A percentile compares a stretch with the other conserved stretches of the same genome.
Evolutionary conservation across 2,797 vertebrate genomes (phyloP).

Genomic region (Discoglossus pictus): DNA sequence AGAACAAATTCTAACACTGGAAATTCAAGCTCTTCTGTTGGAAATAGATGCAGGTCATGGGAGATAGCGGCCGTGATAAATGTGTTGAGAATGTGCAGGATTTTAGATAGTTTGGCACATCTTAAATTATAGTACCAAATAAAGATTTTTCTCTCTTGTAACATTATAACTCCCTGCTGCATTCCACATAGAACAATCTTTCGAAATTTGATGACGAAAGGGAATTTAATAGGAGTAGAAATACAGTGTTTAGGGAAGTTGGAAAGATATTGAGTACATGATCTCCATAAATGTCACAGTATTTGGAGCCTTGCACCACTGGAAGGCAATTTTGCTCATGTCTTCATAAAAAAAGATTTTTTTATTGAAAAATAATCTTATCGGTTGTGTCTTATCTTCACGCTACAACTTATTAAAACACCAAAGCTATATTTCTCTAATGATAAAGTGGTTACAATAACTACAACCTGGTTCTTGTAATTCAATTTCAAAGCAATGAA

Average conservation of each 20-base stretch:
- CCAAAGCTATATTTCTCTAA: conserved; percentile 31
- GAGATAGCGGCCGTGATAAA: conserved; percentile 29
- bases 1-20: background rate
- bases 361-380: conserved; percentile 20
- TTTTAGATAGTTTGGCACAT: conserved; percentile 37
- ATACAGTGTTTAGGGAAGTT: conserved; percentile 11
- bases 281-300: conserved; percentile 42
- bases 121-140: conserved; percentile 43
- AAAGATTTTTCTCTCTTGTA: conserved; percentile 34
- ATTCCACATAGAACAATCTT: conserved; percentile 22
- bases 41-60: conserved; percentile 18
- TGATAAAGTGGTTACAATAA: conserved; percentile 5
- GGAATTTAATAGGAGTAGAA: conserved; percentile 26
- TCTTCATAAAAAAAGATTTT: conserved; percentile 34
- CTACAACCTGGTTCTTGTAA: too few species aligned
- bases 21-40: conserved; percentile 11
- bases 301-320: conserved; percentile 24
- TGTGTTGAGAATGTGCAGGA: conserved; percentile 8
- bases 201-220: conserved; percentile 35
- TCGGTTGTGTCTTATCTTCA: conserved; percentile 20
- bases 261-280: conserved; percentile 31
- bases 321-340: conserved; percentile 32
- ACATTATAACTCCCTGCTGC: conserved; percentile 21
- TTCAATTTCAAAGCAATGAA: too few species aligned
- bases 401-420: conserved; percentile 12